Evolutionary conservation across 2,113 vertebrate genomes (phyloP), one percentile per base, ranked within the genome.

Genomic region (Chaetodon trifascialis): DNA sequence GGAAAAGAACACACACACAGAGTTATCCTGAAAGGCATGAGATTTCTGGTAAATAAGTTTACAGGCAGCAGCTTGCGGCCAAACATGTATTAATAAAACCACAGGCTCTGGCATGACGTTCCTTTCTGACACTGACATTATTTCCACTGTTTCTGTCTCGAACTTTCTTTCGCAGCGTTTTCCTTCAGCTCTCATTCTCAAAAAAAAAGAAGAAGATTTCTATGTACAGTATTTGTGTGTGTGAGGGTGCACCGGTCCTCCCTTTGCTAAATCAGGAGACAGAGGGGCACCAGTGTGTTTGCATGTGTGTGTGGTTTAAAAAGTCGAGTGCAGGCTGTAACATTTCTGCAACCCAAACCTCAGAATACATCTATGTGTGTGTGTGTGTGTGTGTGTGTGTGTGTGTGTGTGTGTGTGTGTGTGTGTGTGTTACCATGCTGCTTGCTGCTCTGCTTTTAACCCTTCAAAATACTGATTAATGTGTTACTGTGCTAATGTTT

Each of bases 261-360:
- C 62, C 17, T 46, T 52, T 21, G 15, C 65, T 47, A 71, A 56
- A 49, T 64, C 60, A 64, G 78, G 79, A 80, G 71, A 83, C 79
- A 76, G 51, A 76, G 21, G 49, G 68, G 76, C 67, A 80, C 80
- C 71, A 80, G 56, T 76, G 69, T 76, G 49, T 72, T 67, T 75
- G 55, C 9, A 21, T 52, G 34, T 42, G 67, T 65, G 52, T 73
- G 49, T 55, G 59, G 60, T 76, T 76, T 58, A 49, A 2, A 40
- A 23, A 51, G 17, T 17, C 15, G 10, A 9, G 52, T 14, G 54
- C 8, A 25, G 46, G 47, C 44, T 63, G 44, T 11, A 55, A 42
- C 23, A 59, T 74, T 46, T 73, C 11, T 0, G 30, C 8, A 69
- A 72, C 7, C 9, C 17, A 40, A 75, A 75, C n/a, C 7, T 10